Evolutionary conservation across 1,140 invertebrate genomes (phyloP).

Genomic region (Drosophila cardini): DNA sequence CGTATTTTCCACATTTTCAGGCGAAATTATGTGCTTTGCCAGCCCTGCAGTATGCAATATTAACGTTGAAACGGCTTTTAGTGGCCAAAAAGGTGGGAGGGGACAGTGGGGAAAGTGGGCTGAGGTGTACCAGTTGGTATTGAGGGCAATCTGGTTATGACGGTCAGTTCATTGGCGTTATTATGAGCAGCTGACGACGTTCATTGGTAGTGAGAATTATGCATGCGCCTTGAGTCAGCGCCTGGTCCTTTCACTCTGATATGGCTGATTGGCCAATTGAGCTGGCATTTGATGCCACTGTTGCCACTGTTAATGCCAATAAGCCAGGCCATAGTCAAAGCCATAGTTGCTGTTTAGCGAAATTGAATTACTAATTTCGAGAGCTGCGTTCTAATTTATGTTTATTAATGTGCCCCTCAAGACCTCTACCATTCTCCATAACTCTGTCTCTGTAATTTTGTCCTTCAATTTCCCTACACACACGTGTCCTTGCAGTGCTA

Average conservation of each 20-base stretch:
- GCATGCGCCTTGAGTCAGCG: conserved; percentile 65
- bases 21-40: conserved; percentile 56
- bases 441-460: conserved; percentile 38
- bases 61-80: conserved; percentile 38
- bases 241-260: conserved; percentile 30
- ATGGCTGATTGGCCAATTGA: conserved; percentile 65
- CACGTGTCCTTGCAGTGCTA: background rate
- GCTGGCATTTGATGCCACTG: conserved; percentile 52
- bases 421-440: background rate
- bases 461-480: conserved; percentile 11
- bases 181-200: conserved; percentile 58
- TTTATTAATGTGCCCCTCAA: conserved; percentile 59
- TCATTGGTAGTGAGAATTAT: conserved; percentile 69
- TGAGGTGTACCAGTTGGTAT: conserved; percentile 19
- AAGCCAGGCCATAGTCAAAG: conserved; percentile 23
- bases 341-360: conserved; percentile 59
- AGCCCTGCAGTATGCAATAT: conserved; percentile 51
- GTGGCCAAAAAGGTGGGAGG: background rate
- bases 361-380: conserved; percentile 77
- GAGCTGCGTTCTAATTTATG: conserved; percentile 60
- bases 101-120: conserved; percentile 6
- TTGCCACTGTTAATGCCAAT: conserved; percentile 16
- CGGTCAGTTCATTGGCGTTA: conserved; percentile 56
- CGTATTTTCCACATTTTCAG: conserved; percentile 58
- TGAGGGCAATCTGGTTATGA: conserved; percentile 31